Evolutionary conservation across 2,888 invertebrate species (phyloP).

Genomic region (Drosophila mimetica): DNA sequence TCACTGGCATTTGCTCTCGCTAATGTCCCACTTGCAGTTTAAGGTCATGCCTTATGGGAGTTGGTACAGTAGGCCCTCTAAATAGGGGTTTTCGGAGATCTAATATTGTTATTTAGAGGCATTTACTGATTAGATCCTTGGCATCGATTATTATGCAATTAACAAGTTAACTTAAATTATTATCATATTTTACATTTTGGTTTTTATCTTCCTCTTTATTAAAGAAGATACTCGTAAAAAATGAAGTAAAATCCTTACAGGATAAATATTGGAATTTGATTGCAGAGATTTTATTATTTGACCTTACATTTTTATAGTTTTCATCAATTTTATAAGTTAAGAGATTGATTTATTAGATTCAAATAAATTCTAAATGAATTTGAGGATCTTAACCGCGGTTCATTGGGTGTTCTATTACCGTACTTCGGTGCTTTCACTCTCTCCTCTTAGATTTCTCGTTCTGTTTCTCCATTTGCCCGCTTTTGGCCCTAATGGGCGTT

Average conservation of each 20-base stretch:
- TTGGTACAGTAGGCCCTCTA: constrained; percentile 6
- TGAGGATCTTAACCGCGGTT: not conserved
- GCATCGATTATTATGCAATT: too few relatives aligned
- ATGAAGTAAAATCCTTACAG: too few relatives aligned
- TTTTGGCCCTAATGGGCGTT: constrained; percentile 65
- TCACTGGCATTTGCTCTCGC: constrained; percentile 65
- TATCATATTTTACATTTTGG: too few relatives aligned
- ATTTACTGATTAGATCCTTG: not conserved
- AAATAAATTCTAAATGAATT: not conserved
- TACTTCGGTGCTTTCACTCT: constrained; percentile 12
- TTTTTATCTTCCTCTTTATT: too few relatives aligned
- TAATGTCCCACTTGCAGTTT: constrained; percentile 71
- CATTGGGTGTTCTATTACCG: constrained; percentile 1
- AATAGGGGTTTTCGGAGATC: too few relatives aligned
- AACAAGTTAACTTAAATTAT: too few relatives aligned
- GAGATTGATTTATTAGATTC: not conserved
- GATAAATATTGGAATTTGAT: too few relatives aligned
- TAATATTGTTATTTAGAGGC: not conserved
- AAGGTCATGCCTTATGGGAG: constrained; percentile 39
- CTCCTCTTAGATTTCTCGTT: not conserved
- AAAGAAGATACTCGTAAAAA: too few relatives aligned
- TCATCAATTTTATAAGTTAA: too few relatives aligned
- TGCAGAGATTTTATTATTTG: too few relatives aligned
- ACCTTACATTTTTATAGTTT: too few relatives aligned
- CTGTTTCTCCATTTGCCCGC: constrained; percentile 18